Conservation (phyloP, 1,140 invertebrate genomes). For the Bactericera cockerelli region DNA sequence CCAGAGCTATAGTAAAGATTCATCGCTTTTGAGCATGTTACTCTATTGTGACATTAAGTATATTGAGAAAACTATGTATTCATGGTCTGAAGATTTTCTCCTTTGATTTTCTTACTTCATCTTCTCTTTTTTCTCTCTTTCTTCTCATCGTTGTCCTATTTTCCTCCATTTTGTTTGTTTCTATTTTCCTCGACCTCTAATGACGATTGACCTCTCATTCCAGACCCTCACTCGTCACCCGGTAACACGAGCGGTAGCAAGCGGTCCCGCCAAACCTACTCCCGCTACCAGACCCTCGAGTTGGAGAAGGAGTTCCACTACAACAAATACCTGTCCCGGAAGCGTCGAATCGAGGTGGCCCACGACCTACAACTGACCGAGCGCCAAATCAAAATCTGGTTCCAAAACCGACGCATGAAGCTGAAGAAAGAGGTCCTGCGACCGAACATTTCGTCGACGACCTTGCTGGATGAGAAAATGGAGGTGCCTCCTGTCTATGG, state of each 20-base stretch:
- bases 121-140: too few species aligned
- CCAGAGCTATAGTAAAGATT: too few species aligned
- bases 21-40: too few species aligned
- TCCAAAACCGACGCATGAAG: conserved; percentile 96
- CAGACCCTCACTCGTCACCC: not conserved
- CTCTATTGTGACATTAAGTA: too few species aligned
- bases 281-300: conserved; percentile 91
- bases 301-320: conserved; percentile 98
- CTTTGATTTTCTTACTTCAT: not conserved
- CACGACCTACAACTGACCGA: conserved; percentile 89
- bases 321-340: conserved; percentile 92
- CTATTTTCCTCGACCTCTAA: too few species aligned
- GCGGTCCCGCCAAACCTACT: conserved; percentile 46
- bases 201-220: too few species aligned
- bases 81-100: too few species aligned
- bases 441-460: not conserved
- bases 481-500: not conserved
- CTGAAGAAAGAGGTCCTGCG: conserved; percentile 12
- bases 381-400: conserved; percentile 97
- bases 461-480: not conserved
- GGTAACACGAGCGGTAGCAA: not conserved
- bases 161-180: not conserved
- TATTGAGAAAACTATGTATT: too few species aligned
- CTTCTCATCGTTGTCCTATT: not conserved
- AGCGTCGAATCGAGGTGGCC: conserved; percentile 94